Evolutionary conservation across 2,113 vertebrate species (phyloP).

Genomic region (Catharus minimus): DNA sequence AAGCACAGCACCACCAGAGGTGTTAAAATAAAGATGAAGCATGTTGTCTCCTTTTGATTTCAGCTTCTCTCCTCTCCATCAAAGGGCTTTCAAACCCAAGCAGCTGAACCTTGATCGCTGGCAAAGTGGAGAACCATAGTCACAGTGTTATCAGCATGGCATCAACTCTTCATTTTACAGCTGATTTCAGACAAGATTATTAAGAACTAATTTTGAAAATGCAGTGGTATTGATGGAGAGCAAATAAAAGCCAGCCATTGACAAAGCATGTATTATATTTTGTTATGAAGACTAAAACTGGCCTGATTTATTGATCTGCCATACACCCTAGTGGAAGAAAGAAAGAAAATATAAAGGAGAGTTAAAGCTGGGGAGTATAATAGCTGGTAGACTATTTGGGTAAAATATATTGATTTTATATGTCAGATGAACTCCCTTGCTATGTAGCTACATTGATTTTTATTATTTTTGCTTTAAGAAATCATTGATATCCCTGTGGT

Average conservation of each 20-base stretch:
- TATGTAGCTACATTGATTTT: neutral
- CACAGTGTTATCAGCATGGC: neutral
- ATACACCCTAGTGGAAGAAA: neutral
- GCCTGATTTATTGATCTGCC: neutral
- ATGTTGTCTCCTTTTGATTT: neutral
- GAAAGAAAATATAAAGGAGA: neutral
- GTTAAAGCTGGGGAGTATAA: neutral
- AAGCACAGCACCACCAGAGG: neutral
- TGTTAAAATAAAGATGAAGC: neutral
- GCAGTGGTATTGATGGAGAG: neutral
- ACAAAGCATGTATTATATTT: neutral
- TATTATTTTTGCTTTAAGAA: neutral
- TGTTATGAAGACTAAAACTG: neutral
- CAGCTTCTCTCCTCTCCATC: neutral
- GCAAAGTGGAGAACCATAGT: neutral
- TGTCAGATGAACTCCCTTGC: neutral
- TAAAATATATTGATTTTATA: neutral
- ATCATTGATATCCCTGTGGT: neutral
- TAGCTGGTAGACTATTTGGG: neutral
- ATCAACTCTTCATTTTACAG: neutral
- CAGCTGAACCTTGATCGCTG: neutral
- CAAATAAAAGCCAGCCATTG: neutral
- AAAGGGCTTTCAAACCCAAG: neutral
- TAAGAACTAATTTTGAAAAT: neutral
- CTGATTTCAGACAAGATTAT: neutral